Evolutionary conservation across 1,140 invertebrate species (phyloP).

Genomic region (Drosophila leontia): DNA sequence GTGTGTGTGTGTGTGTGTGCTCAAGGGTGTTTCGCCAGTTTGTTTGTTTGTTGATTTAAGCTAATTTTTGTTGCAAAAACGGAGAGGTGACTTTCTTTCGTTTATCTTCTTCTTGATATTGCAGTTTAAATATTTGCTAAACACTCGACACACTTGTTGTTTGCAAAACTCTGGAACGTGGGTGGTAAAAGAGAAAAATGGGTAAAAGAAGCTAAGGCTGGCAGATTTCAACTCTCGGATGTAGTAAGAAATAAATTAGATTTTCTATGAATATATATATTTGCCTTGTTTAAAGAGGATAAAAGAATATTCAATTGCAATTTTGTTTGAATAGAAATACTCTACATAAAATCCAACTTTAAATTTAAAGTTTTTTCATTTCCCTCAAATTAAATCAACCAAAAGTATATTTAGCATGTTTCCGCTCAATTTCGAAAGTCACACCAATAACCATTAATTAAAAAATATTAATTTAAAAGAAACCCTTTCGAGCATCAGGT

Average conservation of each 20-base stretch:
- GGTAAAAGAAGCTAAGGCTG: not conserved
- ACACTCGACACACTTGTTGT: conserved; percentile 70
- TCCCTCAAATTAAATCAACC: too few relatives aligned
- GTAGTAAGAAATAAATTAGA: conserved; percentile 16
- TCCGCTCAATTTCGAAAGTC: not conserved
- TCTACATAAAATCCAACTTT: too few relatives aligned
- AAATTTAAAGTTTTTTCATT: too few relatives aligned
- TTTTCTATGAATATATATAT: not conserved
- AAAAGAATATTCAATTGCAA: not conserved
- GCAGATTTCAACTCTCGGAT: not conserved
- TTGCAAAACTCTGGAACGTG: conserved; percentile 34
- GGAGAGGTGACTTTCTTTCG: conserved; percentile 19
- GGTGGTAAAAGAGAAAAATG: not conserved
- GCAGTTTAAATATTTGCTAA: conserved; percentile 64
- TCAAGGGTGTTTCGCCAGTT: conserved; percentile 18
- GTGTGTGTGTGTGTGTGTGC: not conserved
- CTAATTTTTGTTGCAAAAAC: conserved; percentile 47
- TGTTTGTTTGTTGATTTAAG: conserved; percentile 70
- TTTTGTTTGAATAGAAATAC: too few relatives aligned
- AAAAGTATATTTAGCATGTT: not conserved
- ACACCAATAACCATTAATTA: conserved; percentile 13
- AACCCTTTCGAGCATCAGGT: not conserved
- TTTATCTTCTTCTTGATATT: conserved; percentile 44
- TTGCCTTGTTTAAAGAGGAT: not conserved
- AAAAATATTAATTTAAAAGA: not conserved